phyloP scores from a whole-genome alignment of 2,113 vertebrate genomes.

The Dicaeum eximium region DNA sequence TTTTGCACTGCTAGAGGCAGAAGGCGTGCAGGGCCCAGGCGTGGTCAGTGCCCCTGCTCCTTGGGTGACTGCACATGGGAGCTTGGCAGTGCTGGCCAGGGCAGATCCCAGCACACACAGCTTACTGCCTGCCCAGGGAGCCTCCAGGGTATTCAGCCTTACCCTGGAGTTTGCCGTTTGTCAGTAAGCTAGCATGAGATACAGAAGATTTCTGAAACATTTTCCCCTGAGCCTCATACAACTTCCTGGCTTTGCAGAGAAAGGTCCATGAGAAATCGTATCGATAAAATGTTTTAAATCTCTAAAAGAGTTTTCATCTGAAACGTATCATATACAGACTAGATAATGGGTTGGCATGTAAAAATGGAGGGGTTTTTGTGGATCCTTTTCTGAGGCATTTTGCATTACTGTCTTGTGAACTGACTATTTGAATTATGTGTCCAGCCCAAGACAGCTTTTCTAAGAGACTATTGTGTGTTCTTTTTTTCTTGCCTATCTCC shows the following conservation, averaged over 20 bases:
- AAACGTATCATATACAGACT: not conserved
- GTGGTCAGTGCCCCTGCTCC: not conserved
- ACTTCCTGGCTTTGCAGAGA: not conserved
- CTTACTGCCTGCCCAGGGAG: not conserved
- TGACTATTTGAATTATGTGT: not conserved
- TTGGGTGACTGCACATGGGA: not conserved
- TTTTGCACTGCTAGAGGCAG: not conserved
- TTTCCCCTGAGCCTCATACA: not conserved
- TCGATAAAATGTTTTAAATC: not conserved
- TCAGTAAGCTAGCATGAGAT: not conserved
- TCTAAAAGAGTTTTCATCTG: not conserved
- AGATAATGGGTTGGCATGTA: not conserved
- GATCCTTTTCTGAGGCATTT: not conserved
- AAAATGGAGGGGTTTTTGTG: not conserved
- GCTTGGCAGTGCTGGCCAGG: not conserved
- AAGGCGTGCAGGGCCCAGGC: not conserved
- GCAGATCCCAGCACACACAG: not conserved
- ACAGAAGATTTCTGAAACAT: not conserved
- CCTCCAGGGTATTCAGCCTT: not conserved
- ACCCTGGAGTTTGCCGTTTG: not conserved
- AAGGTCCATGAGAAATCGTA: not conserved
- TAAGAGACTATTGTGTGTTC: not conserved
- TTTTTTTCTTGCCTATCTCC: not conserved
- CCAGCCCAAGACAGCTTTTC: not conserved
- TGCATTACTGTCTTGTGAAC: not conserved